These are phyloP conservation scores for Phasianus colchicus DNA, from an alignment of 2,113 vertebrate species.

Conservation along the genomic window DNA sequence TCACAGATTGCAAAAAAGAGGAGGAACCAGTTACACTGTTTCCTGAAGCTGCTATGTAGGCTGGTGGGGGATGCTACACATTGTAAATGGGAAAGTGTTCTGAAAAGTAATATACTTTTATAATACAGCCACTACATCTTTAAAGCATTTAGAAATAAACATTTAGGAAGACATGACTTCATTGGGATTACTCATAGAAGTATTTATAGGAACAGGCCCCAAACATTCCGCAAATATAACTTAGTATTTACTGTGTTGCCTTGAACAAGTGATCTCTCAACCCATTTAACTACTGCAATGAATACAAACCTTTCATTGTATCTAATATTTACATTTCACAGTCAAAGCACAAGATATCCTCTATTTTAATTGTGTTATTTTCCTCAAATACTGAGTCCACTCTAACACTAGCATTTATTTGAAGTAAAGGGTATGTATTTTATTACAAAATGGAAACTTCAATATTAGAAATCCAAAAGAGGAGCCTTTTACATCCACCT, in stretches of 20 bases:
- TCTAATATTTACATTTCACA: conserved; percentile 4
- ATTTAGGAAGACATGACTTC: conserved; percentile 15
- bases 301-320: conserved; percentile 32
- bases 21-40: not conserved
- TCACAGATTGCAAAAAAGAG: not conserved
- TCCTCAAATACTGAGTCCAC: conserved; percentile 5
- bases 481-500: not conserved
- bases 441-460: conserved; percentile 53
- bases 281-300: not conserved
- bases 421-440: conserved; percentile 42
- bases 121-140: not conserved
- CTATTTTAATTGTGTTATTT: conserved; percentile 48
- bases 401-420: conserved; percentile 38
- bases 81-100: conserved; percentile 1
- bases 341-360: not conserved
- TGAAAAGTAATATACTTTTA: not conserved
- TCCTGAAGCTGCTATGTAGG: not conserved
- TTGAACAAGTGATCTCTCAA: conserved; percentile 32
- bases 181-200: not conserved
- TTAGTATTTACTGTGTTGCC: conserved; percentile 39
- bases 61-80: not conserved
- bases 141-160: conserved; percentile 35
- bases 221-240: conserved; percentile 26
- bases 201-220: not conserved
- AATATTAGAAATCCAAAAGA: conserved; percentile 4